phyloP scores from a whole-genome alignment of 2,113 vertebrate species.

The Isichthys henryi region DNA sequence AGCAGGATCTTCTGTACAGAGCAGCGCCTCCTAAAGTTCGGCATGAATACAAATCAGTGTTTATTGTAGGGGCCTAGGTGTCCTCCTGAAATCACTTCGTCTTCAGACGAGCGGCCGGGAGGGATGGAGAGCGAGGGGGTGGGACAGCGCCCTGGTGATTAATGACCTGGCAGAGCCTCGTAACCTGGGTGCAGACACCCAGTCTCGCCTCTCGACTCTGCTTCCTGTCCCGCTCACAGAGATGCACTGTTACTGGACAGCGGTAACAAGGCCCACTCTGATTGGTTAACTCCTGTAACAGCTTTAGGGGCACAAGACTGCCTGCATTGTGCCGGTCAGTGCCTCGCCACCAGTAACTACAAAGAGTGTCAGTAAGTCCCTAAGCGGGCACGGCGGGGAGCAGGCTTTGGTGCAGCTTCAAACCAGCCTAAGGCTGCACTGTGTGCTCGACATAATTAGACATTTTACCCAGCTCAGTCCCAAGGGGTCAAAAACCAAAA shows the following conservation, averaged over 20 bases:
- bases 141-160: neutral
- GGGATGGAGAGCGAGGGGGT: neutral
- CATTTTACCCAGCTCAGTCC: neutral
- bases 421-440: neutral
- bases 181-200: neutral
- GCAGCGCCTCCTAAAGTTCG: neutral
- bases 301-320: neutral
- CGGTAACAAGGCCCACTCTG: neutral
- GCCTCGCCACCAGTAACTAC: neutral
- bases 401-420: neutral
- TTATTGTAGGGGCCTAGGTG: neutral
- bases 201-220: neutral
- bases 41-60: neutral
- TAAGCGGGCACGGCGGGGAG: neutral
- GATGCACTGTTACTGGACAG: neutral
- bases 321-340: neutral
- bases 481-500: slow-evolving; percentile 43
- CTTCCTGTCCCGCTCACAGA: neutral
- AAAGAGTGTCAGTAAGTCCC: neutral
- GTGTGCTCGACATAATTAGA: neutral
- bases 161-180: neutral
- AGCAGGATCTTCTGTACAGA: neutral
- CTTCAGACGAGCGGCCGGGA: neutral
- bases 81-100: neutral
- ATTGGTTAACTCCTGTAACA: neutral